Base-by-base conservation (phyloP, 2,797 vertebrate genomes). In the Staurois parvus region DNA sequence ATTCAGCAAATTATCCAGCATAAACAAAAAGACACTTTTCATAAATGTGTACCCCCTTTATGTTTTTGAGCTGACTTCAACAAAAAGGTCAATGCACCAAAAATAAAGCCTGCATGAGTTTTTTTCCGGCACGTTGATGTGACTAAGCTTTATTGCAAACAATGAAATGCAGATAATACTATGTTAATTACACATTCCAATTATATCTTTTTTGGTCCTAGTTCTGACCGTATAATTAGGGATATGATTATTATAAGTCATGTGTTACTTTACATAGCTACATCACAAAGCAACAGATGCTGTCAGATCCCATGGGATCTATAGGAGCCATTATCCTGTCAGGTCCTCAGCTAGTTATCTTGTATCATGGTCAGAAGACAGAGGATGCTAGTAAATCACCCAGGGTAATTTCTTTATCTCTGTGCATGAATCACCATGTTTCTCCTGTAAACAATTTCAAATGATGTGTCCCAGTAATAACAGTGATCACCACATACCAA, bases 401-500 rank as follows among this genome's bases (percentile, higher is more conserved):
- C 19, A 1, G 70, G 74, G 4, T 75, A 37, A 56, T 77, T 74
- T 72, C 45, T 56, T 78, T 79, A 84, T 84, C 56, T 79, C 21
- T 79, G 67, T 67, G 52, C 68, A 72, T 24, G 68, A 72, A 72
- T 79, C 52, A 84, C 72, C 34, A 30, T 66, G 48, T 78, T 79
- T 79, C 68, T 72, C 4, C 15, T 64, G 75, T 70, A 62, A 52
- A 26, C 73, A 45, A 62, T 42, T 76, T 76, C 62, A 74, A 32
- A 66, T 86, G 79, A 86, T 72, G 62, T 86, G 79, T 81, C 79
- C 84, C 79, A 77, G 48, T 81, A 81, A 81, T 81, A 81, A 86
- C 81, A 26, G 29, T 67, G 67, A 72, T 37, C 37, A 45, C 68
- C 76, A 76, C 73, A 82, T 77, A 48, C 68, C 79, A 86, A 64